A percentile compares a stretch with the other conserved stretches of the same genome.
Conservation (phyloP, 2,888 invertebrate species). For the Galeruca laticollis region DNA sequence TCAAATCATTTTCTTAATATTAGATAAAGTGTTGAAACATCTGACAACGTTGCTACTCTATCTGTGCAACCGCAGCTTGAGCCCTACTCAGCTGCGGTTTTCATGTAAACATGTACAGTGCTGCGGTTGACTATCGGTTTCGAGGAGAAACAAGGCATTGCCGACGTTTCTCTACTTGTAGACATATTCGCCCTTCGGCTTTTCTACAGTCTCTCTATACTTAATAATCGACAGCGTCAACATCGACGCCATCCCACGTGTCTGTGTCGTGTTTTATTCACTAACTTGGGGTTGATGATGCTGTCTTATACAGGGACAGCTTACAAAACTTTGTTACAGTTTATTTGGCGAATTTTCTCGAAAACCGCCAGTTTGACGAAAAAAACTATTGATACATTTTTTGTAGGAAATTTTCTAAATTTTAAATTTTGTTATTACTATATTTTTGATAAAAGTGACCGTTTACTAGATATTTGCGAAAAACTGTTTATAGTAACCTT, state of each 20-base stretch:
- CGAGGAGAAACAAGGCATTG: slow-evolving; percentile 58
- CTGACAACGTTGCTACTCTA: slow-evolving; percentile 31
- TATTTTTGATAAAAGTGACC: too few relatives aligned
- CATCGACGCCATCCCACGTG: slow-evolving; percentile 46
- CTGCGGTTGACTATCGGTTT: slow-evolving; percentile 61
- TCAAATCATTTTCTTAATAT: too few relatives aligned
- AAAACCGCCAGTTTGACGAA: too few relatives aligned
- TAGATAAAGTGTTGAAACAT: background rate
- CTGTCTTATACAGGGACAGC: background rate
- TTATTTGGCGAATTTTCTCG: too few relatives aligned
- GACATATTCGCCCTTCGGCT: slow-evolving; percentile 58
- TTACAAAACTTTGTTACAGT: background rate
- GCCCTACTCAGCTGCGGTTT: slow-evolving; percentile 60
- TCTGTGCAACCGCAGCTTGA: slow-evolving; percentile 53
- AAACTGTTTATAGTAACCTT: too few relatives aligned
- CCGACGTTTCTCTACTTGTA: slow-evolving; percentile 43
- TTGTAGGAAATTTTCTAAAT: too few relatives aligned
- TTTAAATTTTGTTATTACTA: too few relatives aligned
- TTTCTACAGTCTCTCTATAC: slow-evolving; percentile 45
- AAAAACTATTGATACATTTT: too few relatives aligned
- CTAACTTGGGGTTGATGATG: background rate
- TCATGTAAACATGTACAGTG: slow-evolving; percentile 65
- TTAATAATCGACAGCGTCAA: slow-evolving; percentile 61
- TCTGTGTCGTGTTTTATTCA: background rate
- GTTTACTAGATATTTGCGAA: too few relatives aligned